Evolutionary conservation across 2,113 vertebrate species (phyloP).

Genomic region (Suncus etruscus): DNA sequence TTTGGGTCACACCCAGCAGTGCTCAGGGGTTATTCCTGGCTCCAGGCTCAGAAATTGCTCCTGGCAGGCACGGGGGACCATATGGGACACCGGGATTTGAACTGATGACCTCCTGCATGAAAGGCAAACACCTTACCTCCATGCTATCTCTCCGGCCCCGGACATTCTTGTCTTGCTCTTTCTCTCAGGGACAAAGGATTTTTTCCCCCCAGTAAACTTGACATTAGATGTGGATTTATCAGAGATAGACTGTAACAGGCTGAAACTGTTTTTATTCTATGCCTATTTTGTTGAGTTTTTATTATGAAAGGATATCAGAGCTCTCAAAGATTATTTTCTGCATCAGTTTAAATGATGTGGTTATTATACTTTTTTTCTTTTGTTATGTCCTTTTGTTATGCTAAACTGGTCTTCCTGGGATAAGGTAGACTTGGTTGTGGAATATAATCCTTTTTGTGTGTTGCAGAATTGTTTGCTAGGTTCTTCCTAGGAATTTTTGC

Average conservation of each 20-base stretch:
- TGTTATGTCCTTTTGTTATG: not conserved
- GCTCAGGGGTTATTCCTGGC: no score
- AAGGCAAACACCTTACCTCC: no score
- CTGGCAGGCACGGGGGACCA: no score
- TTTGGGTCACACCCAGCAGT: no score
- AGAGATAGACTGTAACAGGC: not conserved
- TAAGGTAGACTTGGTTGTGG: not conserved
- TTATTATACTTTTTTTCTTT: not conserved
- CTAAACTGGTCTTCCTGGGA: not conserved
- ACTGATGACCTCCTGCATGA: no score
- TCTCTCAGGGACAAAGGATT: not conserved
- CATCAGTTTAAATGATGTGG: not conserved
- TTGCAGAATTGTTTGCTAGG: not conserved
- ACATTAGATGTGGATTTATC: not conserved
- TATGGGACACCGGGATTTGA: no score
- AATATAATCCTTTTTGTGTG: not conserved
- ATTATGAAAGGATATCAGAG: not conserved
- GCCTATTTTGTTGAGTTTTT: no score
- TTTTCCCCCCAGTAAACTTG: not conserved
- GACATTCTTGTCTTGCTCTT: constrained; percentile 1
- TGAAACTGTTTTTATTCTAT: no score
- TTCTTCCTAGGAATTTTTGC: not conserved
- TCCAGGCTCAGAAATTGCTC: no score
- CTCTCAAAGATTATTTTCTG: constrained; percentile 4
- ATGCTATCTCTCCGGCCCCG: no score